phyloP scores from a whole-genome alignment of 30 jellyfish, hydroid and myxozoan genomes.

The Aurelia aurita region DNA sequence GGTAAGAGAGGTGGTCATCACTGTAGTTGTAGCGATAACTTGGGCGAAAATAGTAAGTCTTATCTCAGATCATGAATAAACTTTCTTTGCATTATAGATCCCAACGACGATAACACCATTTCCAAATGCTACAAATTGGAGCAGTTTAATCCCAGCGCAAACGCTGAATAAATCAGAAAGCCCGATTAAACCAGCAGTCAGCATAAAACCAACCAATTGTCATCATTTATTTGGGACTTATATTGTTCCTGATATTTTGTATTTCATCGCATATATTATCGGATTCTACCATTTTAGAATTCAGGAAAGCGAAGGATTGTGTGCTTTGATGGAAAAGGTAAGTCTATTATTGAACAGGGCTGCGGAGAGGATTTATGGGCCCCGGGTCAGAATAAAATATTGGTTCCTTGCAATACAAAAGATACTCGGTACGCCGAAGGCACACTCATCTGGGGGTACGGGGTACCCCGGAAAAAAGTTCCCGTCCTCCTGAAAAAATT shows the following conservation, averaged over 20 bases:
- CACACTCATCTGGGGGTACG: too few relatives aligned
- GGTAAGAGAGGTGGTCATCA: too few relatives aligned
- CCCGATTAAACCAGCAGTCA: not conserved
- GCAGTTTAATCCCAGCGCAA: constrained; percentile 69
- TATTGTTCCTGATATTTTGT: constrained; percentile 83
- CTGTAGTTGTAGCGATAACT: too few relatives aligned
- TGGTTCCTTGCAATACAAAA: too few relatives aligned
- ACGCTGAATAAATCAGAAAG: not conserved
- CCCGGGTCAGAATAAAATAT: too few relatives aligned
- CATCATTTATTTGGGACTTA: constrained; percentile 91
- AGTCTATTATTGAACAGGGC: not conserved
- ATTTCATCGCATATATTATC: constrained; percentile 86
- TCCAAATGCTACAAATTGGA: constrained; percentile 60
- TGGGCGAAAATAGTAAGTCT: too few relatives aligned
- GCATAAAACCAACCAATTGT: constrained; percentile 40
- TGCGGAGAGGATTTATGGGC: too few relatives aligned
- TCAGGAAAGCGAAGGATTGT: constrained; percentile 94
- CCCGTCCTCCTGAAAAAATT: too few relatives aligned
- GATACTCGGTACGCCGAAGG: too few relatives aligned
- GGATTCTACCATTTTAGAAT: constrained; percentile 93
- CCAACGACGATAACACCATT: constrained; percentile 53
- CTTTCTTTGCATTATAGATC: not conserved
- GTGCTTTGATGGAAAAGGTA: constrained; percentile 98
- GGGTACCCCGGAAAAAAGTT: too few relatives aligned
- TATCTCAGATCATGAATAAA: too few relatives aligned